Percentiles rank a stretch among this genome's conserved stretches.
Evolutionary conservation across 2,797 vertebrate species (phyloP).

Genomic region (Takifugu ocellatus): DNA sequence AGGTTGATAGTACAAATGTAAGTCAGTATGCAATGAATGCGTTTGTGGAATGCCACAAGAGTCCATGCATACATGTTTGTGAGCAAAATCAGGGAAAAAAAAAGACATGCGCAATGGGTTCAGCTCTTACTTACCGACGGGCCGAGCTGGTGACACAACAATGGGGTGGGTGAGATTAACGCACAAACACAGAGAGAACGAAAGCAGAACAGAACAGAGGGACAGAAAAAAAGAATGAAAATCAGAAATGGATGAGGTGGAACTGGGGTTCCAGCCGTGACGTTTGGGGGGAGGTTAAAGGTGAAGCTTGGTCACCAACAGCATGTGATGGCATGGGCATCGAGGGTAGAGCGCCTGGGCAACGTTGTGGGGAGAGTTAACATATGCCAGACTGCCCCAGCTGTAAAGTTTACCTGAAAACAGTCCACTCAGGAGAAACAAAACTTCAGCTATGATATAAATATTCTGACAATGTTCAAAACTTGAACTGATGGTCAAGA

Average conservation of each 20-base stretch:
- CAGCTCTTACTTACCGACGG: constrained; percentile 93
- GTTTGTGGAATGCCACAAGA: constrained; percentile 52
- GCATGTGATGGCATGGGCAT: constrained; percentile 48
- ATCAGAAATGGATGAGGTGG: constrained; percentile 91
- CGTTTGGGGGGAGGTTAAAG: constrained; percentile 41
- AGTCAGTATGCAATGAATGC: constrained; percentile 50
- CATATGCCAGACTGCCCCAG: constrained; percentile 18
- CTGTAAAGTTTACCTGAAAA: constrained; percentile 4
- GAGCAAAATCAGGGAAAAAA: constrained; percentile 39
- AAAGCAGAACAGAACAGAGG: constrained; percentile 74
- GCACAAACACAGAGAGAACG: constrained; percentile 61
- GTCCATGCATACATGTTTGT: constrained; percentile 51
- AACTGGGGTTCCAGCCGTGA: constrained; percentile 78
- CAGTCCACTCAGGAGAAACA: constrained; percentile 11
- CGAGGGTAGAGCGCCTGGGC: constrained; percentile 30
- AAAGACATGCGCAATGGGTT: constrained; percentile 66
- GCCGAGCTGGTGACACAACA: constrained; percentile 96
- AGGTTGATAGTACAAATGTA: constrained; percentile 43
- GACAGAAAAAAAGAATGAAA: constrained; percentile 86
- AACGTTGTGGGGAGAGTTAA: constrained; percentile 10
- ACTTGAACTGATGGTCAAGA: too few species aligned
- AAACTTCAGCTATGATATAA: background rate
- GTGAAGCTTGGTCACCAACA: constrained; percentile 50
- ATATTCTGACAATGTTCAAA: too few species aligned
- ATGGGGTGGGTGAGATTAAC: constrained; percentile 88